Evolutionary conservation across 2,888 invertebrate species (phyloP), one percentile per base, ranked within the genome.

Genomic region (Eremobia ochroleuca): DNA sequence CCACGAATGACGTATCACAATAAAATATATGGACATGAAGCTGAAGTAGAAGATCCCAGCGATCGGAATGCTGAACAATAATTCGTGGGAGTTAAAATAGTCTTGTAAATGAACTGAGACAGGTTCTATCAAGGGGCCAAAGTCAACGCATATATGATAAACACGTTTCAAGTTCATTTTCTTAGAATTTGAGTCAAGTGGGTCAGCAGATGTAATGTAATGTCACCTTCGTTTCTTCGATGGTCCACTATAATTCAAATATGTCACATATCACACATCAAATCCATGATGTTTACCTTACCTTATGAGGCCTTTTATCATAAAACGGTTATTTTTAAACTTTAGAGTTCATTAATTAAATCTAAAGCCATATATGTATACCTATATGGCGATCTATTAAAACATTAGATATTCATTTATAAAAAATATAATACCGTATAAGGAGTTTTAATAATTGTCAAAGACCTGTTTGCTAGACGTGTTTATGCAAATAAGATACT

Each of bases 271-370:
- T 49, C 79, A 74, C 66, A 83, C 70, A 55, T 61, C 28, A 79
- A 62, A 59, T 68, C 52, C 58, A 70, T 71, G 79, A 71, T 84
- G 40, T 79, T 74, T 74, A 79, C 67, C 52, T 74, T 74, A 79
- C 67, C 52, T 15, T 37, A 62, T 6, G 40, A 72, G 64, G 80
- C 70, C 58, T 49, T 82, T 69, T 58, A 64, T 67, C n/a, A 21
- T 67, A 59, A 49, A 79, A 43, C 34, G 1, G n/a, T 21, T 65
- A 67, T 69, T 81, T 69, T 61, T 37, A 21, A 43, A 13, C 11
- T 49, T 34, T n/a, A 3, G 18, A 34, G 31, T 40, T 49, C 21
- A 67, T 58, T 46, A 28, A 46, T 34, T n/a, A n/a, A n/a, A 68
- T 37, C n/a, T 52, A 34, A 6, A 52, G 52, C 52, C 13, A 4